phyloP scores from a whole-genome alignment of 2,113 vertebrate species.

The Micronycteris hirsuta region DNA sequence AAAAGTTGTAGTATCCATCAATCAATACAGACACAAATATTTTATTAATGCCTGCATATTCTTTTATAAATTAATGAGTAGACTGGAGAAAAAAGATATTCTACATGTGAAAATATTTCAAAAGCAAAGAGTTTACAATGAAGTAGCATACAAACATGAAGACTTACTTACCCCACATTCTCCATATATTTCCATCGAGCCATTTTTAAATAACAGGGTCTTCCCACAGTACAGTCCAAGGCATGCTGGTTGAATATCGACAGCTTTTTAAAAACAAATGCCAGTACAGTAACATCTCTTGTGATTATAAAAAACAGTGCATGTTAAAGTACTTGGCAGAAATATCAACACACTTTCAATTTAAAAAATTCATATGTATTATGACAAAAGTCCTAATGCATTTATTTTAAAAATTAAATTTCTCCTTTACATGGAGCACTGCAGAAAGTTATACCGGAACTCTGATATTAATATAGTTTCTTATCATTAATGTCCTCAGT shows the following conservation, averaged over 20 bases:
- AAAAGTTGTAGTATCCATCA: not conserved
- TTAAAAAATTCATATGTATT: not conserved
- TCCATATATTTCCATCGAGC: constrained; percentile 82
- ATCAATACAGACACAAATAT: not conserved
- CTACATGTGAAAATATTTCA: constrained; percentile 26
- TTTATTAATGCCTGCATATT: constrained; percentile 11
- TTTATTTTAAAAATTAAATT: not conserved
- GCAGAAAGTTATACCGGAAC: not conserved
- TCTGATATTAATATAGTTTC: not conserved
- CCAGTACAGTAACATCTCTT: constrained; percentile 68
- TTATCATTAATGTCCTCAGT: not conserved
- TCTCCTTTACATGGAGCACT: not conserved
- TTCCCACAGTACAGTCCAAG: constrained; percentile 92
- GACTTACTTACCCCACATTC: constrained; percentile 92
- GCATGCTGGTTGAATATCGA: constrained; percentile 89
- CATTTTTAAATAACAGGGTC: constrained; percentile 77
- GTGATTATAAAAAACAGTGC: constrained; percentile 48
- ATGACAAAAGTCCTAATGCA: not conserved
- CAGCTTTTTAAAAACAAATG: constrained; percentile 81
- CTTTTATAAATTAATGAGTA: not conserved
- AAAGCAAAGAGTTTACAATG: constrained; percentile 12
- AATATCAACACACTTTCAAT: constrained; percentile 3
- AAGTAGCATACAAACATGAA: constrained; percentile 26
- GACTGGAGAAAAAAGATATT: not conserved
- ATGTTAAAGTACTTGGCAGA: not conserved